A percentile compares a stretch with the other conserved stretches of the same genome.
These are phyloP conservation scores for Diarsia brunnea DNA, from an alignment of 2,888 invertebrate species.

Conservation along the genomic window DNA sequence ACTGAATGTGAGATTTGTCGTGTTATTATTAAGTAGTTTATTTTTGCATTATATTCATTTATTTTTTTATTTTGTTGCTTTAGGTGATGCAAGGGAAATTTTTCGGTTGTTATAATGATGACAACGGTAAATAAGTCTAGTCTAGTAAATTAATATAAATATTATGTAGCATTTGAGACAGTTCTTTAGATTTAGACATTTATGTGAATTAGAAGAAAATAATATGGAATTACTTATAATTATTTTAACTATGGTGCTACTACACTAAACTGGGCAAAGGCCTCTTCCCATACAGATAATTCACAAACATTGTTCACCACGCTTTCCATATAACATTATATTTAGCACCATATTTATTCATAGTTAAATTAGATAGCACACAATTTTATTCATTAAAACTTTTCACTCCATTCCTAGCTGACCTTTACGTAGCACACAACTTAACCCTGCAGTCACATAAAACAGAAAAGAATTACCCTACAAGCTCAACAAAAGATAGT, in stretches of 20 bases:
- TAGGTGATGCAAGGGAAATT: background rate
- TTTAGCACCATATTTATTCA: background rate
- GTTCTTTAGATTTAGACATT: background rate
- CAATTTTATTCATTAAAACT: conserved; percentile 16
- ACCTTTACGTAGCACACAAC: conserved; percentile 25
- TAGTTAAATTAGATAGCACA: no score
- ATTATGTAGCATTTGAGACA: background rate
- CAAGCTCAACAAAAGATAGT: conserved; percentile 33
- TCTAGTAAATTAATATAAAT: background rate
- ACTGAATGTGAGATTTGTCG: background rate
- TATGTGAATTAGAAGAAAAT: background rate
- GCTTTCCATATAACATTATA: no score
- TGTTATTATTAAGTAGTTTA: background rate
- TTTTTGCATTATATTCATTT: background rate
- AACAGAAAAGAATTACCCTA: conserved; percentile 27
- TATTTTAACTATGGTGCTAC: no score
- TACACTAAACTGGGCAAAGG: no score
- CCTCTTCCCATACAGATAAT: background rate
- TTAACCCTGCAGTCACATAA: conserved; percentile 32
- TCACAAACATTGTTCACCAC: background rate
- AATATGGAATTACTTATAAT: no score
- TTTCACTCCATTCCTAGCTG: conserved; percentile 5
- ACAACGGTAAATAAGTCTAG: background rate
- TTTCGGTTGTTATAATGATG: background rate
- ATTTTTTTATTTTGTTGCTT: background rate